phyloP scores from a whole-genome alignment of 1,140 invertebrate species.

The Bombyx mandarina region DNA sequence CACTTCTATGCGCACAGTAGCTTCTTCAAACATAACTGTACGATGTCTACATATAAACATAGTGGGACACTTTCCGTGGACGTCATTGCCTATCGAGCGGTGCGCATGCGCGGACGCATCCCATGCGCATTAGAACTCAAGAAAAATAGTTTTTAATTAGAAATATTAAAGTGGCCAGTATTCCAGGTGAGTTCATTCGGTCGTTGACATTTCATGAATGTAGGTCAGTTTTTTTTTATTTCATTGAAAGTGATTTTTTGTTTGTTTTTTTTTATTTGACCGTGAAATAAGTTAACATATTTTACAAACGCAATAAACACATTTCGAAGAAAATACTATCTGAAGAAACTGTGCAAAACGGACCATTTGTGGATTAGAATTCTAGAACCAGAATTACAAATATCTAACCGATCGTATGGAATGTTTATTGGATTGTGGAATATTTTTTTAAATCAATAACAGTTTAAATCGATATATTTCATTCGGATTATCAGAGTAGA shows the following conservation, averaged over 20 bases:
- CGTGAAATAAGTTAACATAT: not conserved
- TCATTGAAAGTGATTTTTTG: conserved; percentile 1
- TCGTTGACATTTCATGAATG: conserved; percentile 25
- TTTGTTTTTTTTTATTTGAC: not conserved
- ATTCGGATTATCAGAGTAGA: no score
- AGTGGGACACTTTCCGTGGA: conserved; percentile 43
- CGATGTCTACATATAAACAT: conserved; percentile 56
- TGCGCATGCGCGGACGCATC: conserved; percentile 37
- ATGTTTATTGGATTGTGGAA: no score
- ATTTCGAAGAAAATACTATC: no score
- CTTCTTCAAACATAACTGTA: conserved; percentile 60
- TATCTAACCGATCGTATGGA: no score
- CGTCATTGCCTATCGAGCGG: conserved; percentile 50
- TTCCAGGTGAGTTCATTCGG: conserved; percentile 19
- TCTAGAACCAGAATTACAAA: no score
- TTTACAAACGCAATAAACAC: not conserved
- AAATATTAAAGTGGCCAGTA: conserved; percentile 17
- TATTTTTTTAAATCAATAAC: no score
- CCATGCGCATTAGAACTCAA: conserved; percentile 35
- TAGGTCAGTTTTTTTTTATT: conserved; percentile 22
- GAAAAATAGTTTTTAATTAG: conserved; percentile 33
- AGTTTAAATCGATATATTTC: no score
- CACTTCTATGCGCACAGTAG: conserved; percentile 28
- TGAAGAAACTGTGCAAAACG: no score
- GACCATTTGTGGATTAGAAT: no score